Conservation (phyloP, 2,797 vertebrate species). For the Coracias cyanogaster region DNA sequence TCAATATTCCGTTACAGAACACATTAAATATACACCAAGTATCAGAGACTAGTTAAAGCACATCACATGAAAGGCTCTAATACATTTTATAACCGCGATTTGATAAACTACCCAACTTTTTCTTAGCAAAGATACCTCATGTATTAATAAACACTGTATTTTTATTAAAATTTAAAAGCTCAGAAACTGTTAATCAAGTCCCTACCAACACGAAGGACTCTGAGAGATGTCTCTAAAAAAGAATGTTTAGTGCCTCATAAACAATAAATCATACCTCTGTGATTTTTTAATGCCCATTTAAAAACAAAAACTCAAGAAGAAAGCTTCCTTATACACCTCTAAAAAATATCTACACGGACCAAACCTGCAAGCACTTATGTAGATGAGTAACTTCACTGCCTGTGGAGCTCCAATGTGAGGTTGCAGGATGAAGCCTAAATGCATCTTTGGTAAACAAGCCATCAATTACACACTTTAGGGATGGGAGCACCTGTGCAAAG, state of each 20-base stretch:
- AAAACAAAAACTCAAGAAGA: background rate
- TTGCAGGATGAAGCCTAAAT: conserved; percentile 69
- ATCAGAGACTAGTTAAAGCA: background rate
- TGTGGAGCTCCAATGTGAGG: conserved; percentile 59
- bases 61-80: background rate
- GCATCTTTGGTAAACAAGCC: conserved; percentile 76
- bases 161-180: background rate
- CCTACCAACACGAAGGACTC: background rate
- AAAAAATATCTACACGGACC: background rate
- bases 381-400: conserved; percentile 71
- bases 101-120: background rate
- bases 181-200: background rate
- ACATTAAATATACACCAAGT: background rate
- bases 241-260: background rate
- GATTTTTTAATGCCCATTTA: background rate
- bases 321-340: conserved; percentile 46
- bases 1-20: conserved; percentile 13
- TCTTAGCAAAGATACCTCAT: background rate
- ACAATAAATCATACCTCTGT: background rate
- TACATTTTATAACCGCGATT: background rate
- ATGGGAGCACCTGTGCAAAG: conserved; percentile 74
- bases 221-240: background rate
- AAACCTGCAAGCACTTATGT: conserved; percentile 70
- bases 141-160: background rate
- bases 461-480: conserved; percentile 78